Evolutionary conservation across 2,113 vertebrate genomes (phyloP).

Genomic region (Megaceryle maxima): DNA sequence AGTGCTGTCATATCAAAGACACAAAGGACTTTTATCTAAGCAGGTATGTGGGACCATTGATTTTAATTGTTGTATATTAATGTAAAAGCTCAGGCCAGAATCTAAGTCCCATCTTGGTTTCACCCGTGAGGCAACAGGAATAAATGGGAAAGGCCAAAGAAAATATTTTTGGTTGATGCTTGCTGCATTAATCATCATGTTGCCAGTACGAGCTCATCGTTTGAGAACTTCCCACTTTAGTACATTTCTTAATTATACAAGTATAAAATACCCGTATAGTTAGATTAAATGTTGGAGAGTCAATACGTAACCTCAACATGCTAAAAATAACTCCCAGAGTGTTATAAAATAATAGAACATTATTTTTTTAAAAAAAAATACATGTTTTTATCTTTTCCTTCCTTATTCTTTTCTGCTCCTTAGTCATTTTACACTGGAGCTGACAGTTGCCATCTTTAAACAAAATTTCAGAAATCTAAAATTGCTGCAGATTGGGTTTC

Average conservation of each 20-base stretch:
- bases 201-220: fast-evolving
- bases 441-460: neutral
- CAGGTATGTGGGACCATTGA: neutral
- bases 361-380: neutral
- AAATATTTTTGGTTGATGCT: neutral
- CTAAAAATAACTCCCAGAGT: neutral
- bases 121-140: neutral
- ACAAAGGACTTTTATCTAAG: neutral
- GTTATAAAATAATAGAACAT: neutral
- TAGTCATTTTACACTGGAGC: neutral
- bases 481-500: neutral
- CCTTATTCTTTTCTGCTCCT: neutral
- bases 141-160: neutral
- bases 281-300: neutral
- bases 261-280: neutral
- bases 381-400: neutral
- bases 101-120: neutral
- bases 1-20: neutral
- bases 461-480: neutral
- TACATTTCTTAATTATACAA: neutral
- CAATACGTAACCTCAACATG: neutral
- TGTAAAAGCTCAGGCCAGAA: neutral
- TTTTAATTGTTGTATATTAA: neutral
- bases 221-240: neutral
- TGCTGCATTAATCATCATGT: neutral